Percentiles rank a stretch among this genome's conserved stretches.
These are phyloP conservation scores for Dynastes hyllus DNA, from an alignment of 2,888 invertebrate species.

Conservation along the genomic window DNA sequence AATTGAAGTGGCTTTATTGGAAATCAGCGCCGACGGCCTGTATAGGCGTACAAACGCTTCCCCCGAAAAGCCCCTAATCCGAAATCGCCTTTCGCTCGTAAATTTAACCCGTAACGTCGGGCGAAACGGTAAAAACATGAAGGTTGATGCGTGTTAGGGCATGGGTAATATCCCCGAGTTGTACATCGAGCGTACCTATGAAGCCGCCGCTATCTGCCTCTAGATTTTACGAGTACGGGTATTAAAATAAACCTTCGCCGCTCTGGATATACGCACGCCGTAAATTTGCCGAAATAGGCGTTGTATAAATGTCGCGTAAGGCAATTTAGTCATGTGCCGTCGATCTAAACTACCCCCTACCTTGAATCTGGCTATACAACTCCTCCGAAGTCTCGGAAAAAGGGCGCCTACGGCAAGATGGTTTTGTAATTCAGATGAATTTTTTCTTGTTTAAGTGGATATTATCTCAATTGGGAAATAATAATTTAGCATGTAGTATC, in stretches of 20 bases:
- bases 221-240: conserved; percentile 30
- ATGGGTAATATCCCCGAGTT: conserved; percentile 19
- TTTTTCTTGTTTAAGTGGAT: neutral
- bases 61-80: conserved; percentile 7
- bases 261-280: conserved; percentile 15
- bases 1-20: conserved; percentile 33
- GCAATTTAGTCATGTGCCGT: conserved; percentile 14
- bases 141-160: conserved; percentile 26
- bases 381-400: too few relatives aligned
- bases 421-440: too few relatives aligned
- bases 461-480: too few relatives aligned
- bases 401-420: too few relatives aligned
- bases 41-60: neutral
- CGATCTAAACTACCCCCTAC: conserved; percentile 3
- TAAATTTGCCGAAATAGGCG: conserved; percentile 17
- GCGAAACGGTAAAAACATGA: conserved; percentile 38
- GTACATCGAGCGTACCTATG: neutral
- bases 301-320: conserved; percentile 22
- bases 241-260: conserved; percentile 35
- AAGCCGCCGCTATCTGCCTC: conserved; percentile 10
- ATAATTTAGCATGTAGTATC: too few relatives aligned
- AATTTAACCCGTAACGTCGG: conserved; percentile 23
- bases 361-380: too few relatives aligned
- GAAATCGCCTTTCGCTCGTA: conserved; percentile 29
- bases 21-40: conserved; percentile 25